These are phyloP conservation scores for Ectemnius cavifrons DNA, from an alignment of 2,888 invertebrate species.

Conservation along the genomic window DNA sequence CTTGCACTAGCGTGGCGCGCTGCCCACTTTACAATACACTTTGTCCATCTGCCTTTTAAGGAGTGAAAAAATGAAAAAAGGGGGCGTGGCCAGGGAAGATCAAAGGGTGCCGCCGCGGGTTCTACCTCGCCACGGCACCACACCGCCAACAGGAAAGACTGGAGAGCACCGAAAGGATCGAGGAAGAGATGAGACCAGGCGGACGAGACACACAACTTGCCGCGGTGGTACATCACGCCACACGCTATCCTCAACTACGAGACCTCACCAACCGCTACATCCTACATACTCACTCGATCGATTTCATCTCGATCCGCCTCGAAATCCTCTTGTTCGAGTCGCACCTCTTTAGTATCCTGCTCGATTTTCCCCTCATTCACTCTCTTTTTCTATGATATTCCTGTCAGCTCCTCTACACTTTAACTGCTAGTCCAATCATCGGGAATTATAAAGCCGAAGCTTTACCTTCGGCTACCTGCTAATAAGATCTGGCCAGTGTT, in stretches of 20 bases:
- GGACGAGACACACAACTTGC: slow-evolving; percentile 38
- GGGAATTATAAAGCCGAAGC: slow-evolving; percentile 34
- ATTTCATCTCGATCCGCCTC: no score
- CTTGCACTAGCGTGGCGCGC: slow-evolving; percentile 60
- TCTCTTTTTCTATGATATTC: no score
- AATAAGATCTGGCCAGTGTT: slow-evolving; percentile 52
- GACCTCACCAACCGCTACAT: no score
- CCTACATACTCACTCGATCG: no score
- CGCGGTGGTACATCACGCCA: slow-evolving; percentile 66
- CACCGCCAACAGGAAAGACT: slow-evolving; percentile 44
- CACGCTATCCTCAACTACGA: slow-evolving; percentile 53
- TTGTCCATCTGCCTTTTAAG: slow-evolving; percentile 79
- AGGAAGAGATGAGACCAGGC: slow-evolving; percentile 17
- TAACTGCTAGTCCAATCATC: slow-evolving; percentile 37
- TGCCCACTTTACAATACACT: slow-evolving; percentile 79
- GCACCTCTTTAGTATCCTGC: no score
- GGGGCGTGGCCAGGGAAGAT: slow-evolving; percentile 75
- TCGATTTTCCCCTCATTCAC: no score
- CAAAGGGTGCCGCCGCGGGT: slow-evolving; percentile 75
- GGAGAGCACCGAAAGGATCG: slow-evolving; percentile 25
- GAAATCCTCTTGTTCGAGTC: no score
- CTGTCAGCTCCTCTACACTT: not conserved
- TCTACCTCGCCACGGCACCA: slow-evolving; percentile 28
- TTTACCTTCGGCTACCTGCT: slow-evolving; percentile 49
- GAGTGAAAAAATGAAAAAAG: slow-evolving; percentile 78